These are phyloP conservation scores for Smithornis capensis DNA, from an alignment of 2,113 vertebrate genomes.

Conservation along the genomic window DNA sequence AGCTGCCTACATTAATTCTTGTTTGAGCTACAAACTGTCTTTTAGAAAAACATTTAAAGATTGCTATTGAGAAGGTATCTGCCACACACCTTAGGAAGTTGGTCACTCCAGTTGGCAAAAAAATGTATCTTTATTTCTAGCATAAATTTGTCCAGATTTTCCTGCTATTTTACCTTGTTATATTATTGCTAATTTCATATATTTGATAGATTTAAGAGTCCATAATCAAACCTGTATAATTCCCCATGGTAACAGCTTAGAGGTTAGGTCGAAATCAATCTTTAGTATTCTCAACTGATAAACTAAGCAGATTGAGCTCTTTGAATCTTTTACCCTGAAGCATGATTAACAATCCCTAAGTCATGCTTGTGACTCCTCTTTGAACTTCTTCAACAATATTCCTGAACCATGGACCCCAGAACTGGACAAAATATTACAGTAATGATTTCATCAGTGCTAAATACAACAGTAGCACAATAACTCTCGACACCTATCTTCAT, in stretches of 20 bases:
- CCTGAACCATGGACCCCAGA: conserved; percentile 44
- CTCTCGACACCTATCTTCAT: conserved; percentile 60
- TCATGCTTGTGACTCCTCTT: conserved; percentile 26
- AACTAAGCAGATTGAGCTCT: conserved; percentile 20
- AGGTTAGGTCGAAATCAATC: conserved; percentile 43
- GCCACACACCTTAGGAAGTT: background rate
- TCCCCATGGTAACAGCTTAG: background rate
- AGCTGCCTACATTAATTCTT: background rate
- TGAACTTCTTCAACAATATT: conserved; percentile 49
- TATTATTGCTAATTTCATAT: background rate
- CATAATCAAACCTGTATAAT: background rate
- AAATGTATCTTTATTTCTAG: background rate
- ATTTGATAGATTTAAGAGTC: conserved; percentile 22
- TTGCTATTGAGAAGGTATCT: background rate
- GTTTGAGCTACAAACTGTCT: background rate
- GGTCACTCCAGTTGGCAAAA: background rate
- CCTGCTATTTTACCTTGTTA: background rate
- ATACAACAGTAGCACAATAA: conserved; percentile 59
- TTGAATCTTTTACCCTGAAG: conserved; percentile 33
- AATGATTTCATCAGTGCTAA: conserved; percentile 68
- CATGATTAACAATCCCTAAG: conserved; percentile 34
- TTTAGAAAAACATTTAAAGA: background rate
- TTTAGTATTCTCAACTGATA: conserved; percentile 24
- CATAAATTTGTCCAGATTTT: background rate
- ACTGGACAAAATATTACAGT: conserved; percentile 51